Conservation (phyloP, 1,140 invertebrate species). For the Periplaneta americana region DNA sequence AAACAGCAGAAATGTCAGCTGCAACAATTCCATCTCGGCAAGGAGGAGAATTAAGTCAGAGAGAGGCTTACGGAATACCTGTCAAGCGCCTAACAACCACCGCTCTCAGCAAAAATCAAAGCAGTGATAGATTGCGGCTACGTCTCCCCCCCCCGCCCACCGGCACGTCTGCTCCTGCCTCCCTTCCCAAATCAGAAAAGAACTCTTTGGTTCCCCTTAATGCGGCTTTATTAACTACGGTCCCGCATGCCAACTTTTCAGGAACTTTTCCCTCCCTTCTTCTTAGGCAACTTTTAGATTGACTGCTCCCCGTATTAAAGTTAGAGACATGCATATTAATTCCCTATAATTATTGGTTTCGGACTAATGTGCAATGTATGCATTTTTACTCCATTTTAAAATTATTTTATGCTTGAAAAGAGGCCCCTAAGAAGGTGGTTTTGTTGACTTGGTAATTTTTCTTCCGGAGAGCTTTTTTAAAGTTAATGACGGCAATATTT, state of each 20-base stretch:
- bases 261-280: slow-evolving; percentile 3
- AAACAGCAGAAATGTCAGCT: neutral
- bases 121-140: neutral
- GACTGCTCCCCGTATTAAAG: slow-evolving; percentile 20
- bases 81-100: neutral
- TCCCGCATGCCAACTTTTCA: slow-evolving; percentile 19
- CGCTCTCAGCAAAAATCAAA: neutral
- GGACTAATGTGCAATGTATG: slow-evolving; percentile 30
- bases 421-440: slow-evolving; percentile 20
- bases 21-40: neutral
- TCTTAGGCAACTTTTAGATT: slow-evolving; percentile 22
- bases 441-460: slow-evolving; percentile 33
- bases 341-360: slow-evolving; percentile 31
- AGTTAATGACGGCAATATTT: slow-evolving; percentile 33
- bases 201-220: slow-evolving; percentile 21
- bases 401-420: slow-evolving; percentile 26
- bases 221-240: slow-evolving; percentile 24
- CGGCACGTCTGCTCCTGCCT: neutral
- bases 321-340: slow-evolving; percentile 30
- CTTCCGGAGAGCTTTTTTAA: slow-evolving; percentile 25
- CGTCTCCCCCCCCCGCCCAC: neutral
- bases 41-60: neutral
- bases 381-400: slow-evolving; percentile 29
- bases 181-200: slow-evolving; percentile 14
- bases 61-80: neutral